These are phyloP conservation scores for Thereva nobilitata DNA, from an alignment of 2,888 invertebrate genomes.

Conservation along the genomic window DNA sequence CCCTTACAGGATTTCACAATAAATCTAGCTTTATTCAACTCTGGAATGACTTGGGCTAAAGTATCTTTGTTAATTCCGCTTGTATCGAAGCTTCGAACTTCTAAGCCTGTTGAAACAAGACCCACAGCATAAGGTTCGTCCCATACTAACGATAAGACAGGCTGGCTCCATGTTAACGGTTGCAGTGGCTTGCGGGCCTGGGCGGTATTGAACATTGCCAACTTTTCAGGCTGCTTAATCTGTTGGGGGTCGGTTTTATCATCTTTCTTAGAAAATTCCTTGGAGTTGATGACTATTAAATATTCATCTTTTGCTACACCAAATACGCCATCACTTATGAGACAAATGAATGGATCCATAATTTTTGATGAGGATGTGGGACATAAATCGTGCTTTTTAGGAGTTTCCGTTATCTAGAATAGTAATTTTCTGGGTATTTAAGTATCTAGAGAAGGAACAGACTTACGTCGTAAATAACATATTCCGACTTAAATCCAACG, in stretches of 20 bases:
- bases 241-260: neutral
- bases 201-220: neutral
- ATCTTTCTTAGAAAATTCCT: conserved; percentile 57
- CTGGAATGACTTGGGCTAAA: conserved; percentile 76
- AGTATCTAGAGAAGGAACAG: neutral
- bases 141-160: conserved; percentile 66
- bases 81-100: conserved; percentile 85
- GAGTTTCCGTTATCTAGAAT: conserved; percentile 43
- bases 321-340: conserved; percentile 74
- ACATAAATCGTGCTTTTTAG: conserved; percentile 77
- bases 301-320: conserved; percentile 86
- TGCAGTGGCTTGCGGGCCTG: conserved; percentile 38
- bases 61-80: conserved; percentile 63
- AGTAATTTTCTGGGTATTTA: neutral
- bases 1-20: conserved; percentile 77
- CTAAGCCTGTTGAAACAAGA: conserved; percentile 78
- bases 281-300: conserved; percentile 81
- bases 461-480: conserved; percentile 74
- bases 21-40: conserved; percentile 74
- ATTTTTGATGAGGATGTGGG: conserved; percentile 79
- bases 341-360: conserved; percentile 81
- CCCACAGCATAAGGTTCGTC: conserved; percentile 93
- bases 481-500: conserved; percentile 84
- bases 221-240: conserved; percentile 66
- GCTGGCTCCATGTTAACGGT: conserved; percentile 51